Base-by-base conservation (phyloP, 2,113 vertebrate species). In the Zosterops borbonicus region DNA sequence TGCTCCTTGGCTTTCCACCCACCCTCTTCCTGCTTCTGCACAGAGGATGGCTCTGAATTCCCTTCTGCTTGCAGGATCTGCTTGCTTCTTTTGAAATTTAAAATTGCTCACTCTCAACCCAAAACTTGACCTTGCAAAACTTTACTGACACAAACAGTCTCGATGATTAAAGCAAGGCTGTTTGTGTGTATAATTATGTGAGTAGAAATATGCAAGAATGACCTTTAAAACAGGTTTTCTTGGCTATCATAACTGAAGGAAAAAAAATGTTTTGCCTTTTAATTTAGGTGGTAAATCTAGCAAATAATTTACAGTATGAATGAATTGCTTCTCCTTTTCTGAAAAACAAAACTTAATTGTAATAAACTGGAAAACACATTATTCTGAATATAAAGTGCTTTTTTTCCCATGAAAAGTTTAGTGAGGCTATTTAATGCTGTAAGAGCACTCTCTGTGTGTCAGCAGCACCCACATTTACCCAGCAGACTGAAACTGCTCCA, bases 401-500 rank as follows among this genome's bases (percentile, higher is more conserved):
- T 73, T 62, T 67, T 69, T 59, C 44, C 44, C 17, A 20, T 49
- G 21, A 82, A n/a, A 88, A 69, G 59, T 29, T 81, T 67, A 29
- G 35, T n/a, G 25, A 78, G 56, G 44, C 71, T 81, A 15, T 92
- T 95, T 84, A 59, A 67, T 69, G 83, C 25, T 58, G 68, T 59
- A 53, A 87, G 62, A 77, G 52, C 60, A 63, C 78, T 76, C 58
- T 2, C 46, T 62, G 1, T 55, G 31, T 77, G 20, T 82, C 89
- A 86, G 62, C 79, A 94, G 67, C 89, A 90, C 60, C 76, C 70
- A 83, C 73, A 95, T 96, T 90, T 91, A 90, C 56, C 27, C 89
- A 96, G 93, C 70, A 83, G 69, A 85, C 78, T 69, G 96, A 94
- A 95, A 89, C 37, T 87, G 70, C 74, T 95, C 74, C 75, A 88